Conservation (phyloP, 2,797 vertebrate species). For the Stomatorhinus walkeri region DNA sequence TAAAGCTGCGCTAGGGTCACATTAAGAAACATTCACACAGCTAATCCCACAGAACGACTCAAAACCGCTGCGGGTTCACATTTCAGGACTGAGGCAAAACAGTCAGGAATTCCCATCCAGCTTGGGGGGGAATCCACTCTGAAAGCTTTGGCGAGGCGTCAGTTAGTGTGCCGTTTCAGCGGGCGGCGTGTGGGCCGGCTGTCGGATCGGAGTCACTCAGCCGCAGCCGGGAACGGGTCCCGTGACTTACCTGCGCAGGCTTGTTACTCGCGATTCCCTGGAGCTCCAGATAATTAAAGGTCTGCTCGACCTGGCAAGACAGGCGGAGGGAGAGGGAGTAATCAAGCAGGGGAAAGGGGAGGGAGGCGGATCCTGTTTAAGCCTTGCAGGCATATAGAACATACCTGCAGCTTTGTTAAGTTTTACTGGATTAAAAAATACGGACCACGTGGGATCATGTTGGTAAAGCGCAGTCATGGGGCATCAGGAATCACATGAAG, state of each 20-base stretch:
- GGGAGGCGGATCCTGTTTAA: neutral
- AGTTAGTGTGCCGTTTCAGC: neutral
- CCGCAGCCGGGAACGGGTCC: neutral
- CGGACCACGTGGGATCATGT: neutral
- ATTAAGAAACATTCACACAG: neutral
- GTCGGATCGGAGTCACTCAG: neutral
- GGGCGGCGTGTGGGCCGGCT: neutral
- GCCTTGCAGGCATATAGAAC: neutral
- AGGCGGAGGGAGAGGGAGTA: neutral
- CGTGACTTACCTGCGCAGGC: constrained; percentile 57
- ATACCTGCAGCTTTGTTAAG: neutral
- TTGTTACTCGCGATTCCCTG: constrained; percentile 77
- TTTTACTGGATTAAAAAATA: neutral
- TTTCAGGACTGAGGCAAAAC: constrained; percentile 3
- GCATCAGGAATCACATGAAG: neutral
- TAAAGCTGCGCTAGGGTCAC: neutral
- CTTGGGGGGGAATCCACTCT: neutral
- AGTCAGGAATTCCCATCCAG: neutral
- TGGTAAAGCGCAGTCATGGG: neutral
- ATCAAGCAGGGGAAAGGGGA: neutral
- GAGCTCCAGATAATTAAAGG: constrained; percentile 87
- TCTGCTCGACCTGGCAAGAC: constrained; percentile 72
- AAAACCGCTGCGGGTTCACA: neutral
- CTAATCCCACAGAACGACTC: neutral
- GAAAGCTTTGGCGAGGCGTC: neutral